Base-by-base conservation (phyloP, 2,888 invertebrate species). In the Melanophora roralis region DNA sequence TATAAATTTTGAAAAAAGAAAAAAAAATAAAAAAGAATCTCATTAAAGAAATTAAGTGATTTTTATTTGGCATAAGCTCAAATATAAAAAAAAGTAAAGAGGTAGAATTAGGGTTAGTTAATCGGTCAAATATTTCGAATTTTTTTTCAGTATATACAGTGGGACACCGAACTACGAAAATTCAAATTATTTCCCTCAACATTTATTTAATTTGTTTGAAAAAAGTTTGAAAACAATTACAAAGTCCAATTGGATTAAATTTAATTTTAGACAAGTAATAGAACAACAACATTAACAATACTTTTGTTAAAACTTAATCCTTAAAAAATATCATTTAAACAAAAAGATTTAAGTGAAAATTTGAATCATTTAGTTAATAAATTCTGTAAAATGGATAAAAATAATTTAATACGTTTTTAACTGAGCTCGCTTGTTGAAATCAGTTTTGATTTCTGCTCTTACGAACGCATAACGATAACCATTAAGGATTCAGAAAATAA, bases 71-170 rank as follows among this genome's bases (percentile, higher is more conserved):
- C 80, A 80, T 21, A 57, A 68, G 53, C 47, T 80, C 80, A 80
- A 76, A 43, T 55, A 19, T 16, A 64, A 57, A 27, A 57, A 2
- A 55, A 55, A 12, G 62, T 51, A 36, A 16, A 64, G 19, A 47
- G 36, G 38, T 27, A 32, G 11, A 27, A 32, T 64, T 64, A 69
- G 72, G 72, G 76, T 76, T 76, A 76, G 76, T 73, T 64, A 75
- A 80, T 72, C 59, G 80, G 80, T 80, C 80, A 80, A 80, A 80
- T 80, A 76, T 57, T 80, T 80, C 51, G 53, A 55, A 60, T 49
- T 64, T 62, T 62, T 49, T 36, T 53, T 40, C 11, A n/a, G 9
- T 27, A 21, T 36, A 11, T 27, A 5, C 65, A 65, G 38, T 36
- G 34, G 57, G 55, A 38, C 64, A 45, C 49, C 43, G 38, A 38